Evolutionary conservation across 2,113 vertebrate genomes (phyloP), one percentile per base, ranked within the genome.

Genomic region (Cygnus atratus): DNA sequence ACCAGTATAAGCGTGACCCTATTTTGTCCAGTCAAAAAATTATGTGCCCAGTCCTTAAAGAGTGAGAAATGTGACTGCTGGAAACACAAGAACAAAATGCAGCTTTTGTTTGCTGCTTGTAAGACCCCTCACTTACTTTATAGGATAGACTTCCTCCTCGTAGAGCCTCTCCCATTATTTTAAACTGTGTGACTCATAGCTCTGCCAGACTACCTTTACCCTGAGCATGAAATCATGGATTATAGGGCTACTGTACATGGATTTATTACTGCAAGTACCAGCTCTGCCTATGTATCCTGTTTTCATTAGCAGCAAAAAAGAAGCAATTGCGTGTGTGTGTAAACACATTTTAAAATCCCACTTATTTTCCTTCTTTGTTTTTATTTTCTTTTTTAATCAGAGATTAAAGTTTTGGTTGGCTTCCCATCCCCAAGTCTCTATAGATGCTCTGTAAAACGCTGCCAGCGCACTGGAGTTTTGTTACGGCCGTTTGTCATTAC

Each of bases 351-450:
- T 58, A 88, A 48, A 48, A 22, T 48, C 46, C 46, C 46, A 48
- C 46, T 48, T 48, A 48, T 94, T 87, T 93, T 79, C 87, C 28
- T 58, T 61, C 74, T 91, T 85, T 89, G 88, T 92, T 93, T 95
- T 89, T 85, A 62, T 92, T 96, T 91, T 85, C 48, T 58, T 93
- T 93, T 82, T 70, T 33, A 91, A 91, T 92, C 84, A 83, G 67
- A 16, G 71, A 76, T 85, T 89, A 41, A 87, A 70, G 50, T 89
- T 94, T 93, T 66, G 78, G 16, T 92, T 95, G 87, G 93, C 67
- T 94, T 87, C 62, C 46, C 29, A 50, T 24, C 62, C 57, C 39
- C 54, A 29, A 41, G 15, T n/a, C 87, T 41, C 84, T 41, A 1
- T 2, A 43, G 93, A 48, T 57, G 41, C 39, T 10, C 59, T 43